Percentiles rank a stretch among this genome's conserved stretches.
Evolutionary conservation across 35 echinoderm and acorn worm genomes (phyloP).

Genomic region (Apostichopus californicus): DNA sequence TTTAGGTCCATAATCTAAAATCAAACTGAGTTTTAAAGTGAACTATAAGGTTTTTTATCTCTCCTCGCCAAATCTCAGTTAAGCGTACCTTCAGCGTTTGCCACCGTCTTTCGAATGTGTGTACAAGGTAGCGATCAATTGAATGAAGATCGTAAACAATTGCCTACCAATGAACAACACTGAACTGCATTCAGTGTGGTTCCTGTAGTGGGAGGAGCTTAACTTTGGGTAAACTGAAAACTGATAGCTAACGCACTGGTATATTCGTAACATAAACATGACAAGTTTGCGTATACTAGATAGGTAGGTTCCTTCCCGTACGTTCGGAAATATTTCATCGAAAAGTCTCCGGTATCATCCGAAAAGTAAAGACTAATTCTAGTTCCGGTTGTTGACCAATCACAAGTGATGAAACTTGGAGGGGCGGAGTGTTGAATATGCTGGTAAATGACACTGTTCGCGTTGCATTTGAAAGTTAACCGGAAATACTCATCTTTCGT

Average conservation of each 20-base stretch:
- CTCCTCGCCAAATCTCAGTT: neutral
- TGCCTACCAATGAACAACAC: neutral
- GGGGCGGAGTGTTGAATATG: neutral
- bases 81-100: neutral
- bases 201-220: neutral
- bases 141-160: neutral
- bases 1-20: too few relatives aligned
- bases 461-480: neutral
- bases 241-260: neutral
- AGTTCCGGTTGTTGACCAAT: slow-evolving; percentile 43
- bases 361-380: neutral
- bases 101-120: too few relatives aligned
- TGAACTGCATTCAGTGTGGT: neutral
- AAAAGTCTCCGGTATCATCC: neutral
- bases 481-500: neutral
- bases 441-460: neutral
- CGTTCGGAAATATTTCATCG: slow-evolving; percentile 4
- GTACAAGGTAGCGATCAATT: neutral
- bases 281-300: neutral
- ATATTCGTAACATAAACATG: neutral
- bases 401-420: neutral
- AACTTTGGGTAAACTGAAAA: neutral
- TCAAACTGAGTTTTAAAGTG: too few relatives aligned
- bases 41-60: too few relatives aligned
- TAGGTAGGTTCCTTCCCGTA: neutral